Evolutionary conservation across 2,888 invertebrate species (phyloP).

Genomic region (Rhagophthalmus giganteus): DNA sequence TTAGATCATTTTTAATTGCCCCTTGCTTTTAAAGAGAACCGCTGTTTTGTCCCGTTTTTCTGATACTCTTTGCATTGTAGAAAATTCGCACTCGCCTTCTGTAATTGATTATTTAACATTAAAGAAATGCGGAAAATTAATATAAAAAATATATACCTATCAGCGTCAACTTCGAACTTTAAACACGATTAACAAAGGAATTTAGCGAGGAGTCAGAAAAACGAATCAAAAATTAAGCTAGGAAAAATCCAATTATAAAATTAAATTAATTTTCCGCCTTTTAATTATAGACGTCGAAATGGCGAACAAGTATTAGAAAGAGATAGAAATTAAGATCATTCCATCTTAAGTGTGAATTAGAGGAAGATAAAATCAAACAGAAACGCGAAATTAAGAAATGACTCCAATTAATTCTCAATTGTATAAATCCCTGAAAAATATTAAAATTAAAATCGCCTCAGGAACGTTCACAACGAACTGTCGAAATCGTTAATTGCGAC

Average conservation of each 20-base stretch:
- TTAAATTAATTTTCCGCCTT: constrained; percentile 56
- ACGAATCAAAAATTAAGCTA: constrained; percentile 30
- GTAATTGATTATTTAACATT: too few relatives aligned
- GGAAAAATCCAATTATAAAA: constrained; percentile 56
- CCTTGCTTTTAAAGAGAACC: constrained; percentile 46
- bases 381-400: constrained; percentile 51
- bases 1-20: constrained; percentile 55
- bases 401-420: constrained; percentile 57
- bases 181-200: constrained; percentile 11
- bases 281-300: constrained; percentile 54
- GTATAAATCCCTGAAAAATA: constrained; percentile 54
- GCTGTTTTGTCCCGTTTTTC: constrained; percentile 46
- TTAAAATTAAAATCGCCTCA: constrained; percentile 48
- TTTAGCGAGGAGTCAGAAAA: constrained; percentile 12
- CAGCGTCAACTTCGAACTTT: constrained; percentile 4
- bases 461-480: constrained; percentile 11
- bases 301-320: constrained; percentile 40
- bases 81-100: constrained; percentile 3
- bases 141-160: too few relatives aligned
- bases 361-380: constrained; percentile 28
- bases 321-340: constrained; percentile 24
- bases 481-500: constrained; percentile 1
- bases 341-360: constrained; percentile 20
- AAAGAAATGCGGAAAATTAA: too few relatives aligned
- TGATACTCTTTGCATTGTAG: constrained; percentile 20